Evolutionary conservation across 2,113 vertebrate genomes (phyloP), one percentile per base, ranked within the genome.

Genomic region (Proterorhinus semilunaris): DNA sequence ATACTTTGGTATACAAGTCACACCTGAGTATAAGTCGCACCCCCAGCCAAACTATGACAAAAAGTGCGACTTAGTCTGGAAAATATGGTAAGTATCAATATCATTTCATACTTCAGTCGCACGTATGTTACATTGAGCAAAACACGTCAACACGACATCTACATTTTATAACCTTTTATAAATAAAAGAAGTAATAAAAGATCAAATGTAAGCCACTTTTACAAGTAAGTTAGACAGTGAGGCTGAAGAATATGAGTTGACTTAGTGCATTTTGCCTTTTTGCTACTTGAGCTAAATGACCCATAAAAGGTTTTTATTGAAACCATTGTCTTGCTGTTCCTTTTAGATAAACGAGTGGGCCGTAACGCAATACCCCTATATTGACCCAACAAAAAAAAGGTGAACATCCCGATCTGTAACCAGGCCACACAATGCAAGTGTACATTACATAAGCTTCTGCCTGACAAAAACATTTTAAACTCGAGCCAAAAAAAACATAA

Each of bases 381-480:
- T 58, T 58, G 55, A 27, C 59, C 52, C 42, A 50, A 15, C 42
- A 61, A 61, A 9, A 21, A 21, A 36, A 55, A 44, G 13, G 36
- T 61, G 42, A 55, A 21, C 45, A 47, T 61, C 49, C 4, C 4
- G 42, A 42, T n/a, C 15, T 61, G 1, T 11, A 61, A 61, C 58
- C 8, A 45, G 58, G 58, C 58, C 58, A 61, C 54, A 47, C 48
- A 71, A 63, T 10, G 11, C 52, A 1, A 61, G 42, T n/a, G 46
- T 43, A 44, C 69, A 62, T 68, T 53, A 48, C 62, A 21, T 43
- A 57, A 78, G 42, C 58, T 58, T 58, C 62, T 51, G 65, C 62
- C 46, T 43, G 44, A 9, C n/a, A 74, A 58, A 36, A 79, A 69
- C 10, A 61, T 66, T 81, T n/a, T 17, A 15, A 36, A 71, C 68